Conservation (phyloP, 2,888 invertebrate species). For the Branchipolynoe longqiensis region DNA sequence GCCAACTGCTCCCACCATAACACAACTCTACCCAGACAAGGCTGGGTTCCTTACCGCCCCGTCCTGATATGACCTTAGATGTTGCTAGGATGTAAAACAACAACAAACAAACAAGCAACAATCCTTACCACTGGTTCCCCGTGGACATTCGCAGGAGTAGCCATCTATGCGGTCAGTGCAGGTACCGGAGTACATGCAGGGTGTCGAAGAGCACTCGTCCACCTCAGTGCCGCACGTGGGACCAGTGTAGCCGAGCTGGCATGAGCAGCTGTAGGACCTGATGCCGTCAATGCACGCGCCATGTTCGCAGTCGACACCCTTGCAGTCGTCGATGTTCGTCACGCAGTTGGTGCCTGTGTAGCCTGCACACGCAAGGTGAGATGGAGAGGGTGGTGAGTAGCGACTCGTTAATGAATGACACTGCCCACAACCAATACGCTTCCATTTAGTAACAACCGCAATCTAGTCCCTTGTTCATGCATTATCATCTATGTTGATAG, state of each 20-base stretch:
- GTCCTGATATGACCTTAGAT: too few relatives aligned
- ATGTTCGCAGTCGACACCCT: slow-evolving; percentile 95
- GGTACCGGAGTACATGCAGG: slow-evolving; percentile 71
- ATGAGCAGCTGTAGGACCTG: slow-evolving; percentile 94
- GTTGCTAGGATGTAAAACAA: too few relatives aligned
- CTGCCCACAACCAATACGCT: too few relatives aligned
- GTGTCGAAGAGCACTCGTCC: slow-evolving; percentile 85
- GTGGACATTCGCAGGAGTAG: slow-evolving; percentile 56
- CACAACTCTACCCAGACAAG: too few relatives aligned
- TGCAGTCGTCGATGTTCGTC: slow-evolving; percentile 77
- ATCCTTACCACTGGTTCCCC: slow-evolving; percentile 56
- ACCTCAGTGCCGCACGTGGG: slow-evolving; percentile 85
- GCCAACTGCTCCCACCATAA: too few relatives aligned
- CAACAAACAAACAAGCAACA: too few relatives aligned
- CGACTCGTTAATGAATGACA: too few relatives aligned
- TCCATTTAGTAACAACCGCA: too few relatives aligned
- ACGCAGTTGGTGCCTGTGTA: slow-evolving; percentile 64
- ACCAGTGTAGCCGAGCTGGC: slow-evolving; percentile 85
- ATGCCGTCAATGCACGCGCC: slow-evolving; percentile 93
- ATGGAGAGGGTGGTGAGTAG: neutral
- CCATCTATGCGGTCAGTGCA: slow-evolving; percentile 65
- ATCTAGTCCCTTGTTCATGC: too few relatives aligned
- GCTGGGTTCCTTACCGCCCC: too few relatives aligned
- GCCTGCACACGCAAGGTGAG: slow-evolving; percentile 1
- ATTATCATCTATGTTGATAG: too few relatives aligned